Conservation (phyloP, 2,888 invertebrate genomes). For the Liodrosophila aerea region DNA sequence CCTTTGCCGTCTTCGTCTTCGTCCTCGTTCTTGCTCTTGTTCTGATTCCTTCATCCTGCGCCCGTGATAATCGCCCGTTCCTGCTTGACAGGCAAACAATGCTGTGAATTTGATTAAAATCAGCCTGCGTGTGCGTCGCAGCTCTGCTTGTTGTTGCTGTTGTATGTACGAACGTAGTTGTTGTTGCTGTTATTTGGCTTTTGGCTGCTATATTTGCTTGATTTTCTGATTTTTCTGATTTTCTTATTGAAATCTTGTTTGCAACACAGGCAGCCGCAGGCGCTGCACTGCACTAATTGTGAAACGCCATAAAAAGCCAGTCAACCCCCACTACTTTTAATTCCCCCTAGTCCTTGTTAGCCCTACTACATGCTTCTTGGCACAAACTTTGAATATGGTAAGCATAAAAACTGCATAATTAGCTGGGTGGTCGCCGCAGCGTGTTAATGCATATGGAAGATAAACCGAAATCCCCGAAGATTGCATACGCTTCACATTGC, state of each 20-base stretch:
- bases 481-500: neutral
- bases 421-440: constrained; percentile 49
- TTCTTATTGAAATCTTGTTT: constrained; percentile 73
- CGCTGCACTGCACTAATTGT: constrained; percentile 74
- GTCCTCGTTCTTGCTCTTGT: constrained; percentile 30
- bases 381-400: constrained; percentile 32
- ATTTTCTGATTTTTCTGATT: constrained; percentile 54
- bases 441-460: constrained; percentile 27
- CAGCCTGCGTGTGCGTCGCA: constrained; percentile 66
- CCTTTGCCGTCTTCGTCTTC: constrained; percentile 32
- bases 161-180: too few relatives aligned
- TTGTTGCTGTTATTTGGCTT: constrained; percentile 43
- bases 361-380: constrained; percentile 42
- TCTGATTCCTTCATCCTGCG: constrained; percentile 58
- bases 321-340: neutral
- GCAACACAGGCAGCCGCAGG: constrained; percentile 59
- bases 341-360: neutral
- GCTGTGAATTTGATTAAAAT: constrained; percentile 80
- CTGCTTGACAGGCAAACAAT: constrained; percentile 79
- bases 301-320: constrained; percentile 59
- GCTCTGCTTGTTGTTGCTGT: constrained; percentile 25
- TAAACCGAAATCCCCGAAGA: constrained; percentile 5
- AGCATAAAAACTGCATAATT: constrained; percentile 66
- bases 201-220: constrained; percentile 55
- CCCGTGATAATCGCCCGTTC: constrained; percentile 72